These are phyloP conservation scores for Eurystomus glaucurus DNA, from an alignment of 2,797 vertebrate genomes.

Conservation along the genomic window DNA sequence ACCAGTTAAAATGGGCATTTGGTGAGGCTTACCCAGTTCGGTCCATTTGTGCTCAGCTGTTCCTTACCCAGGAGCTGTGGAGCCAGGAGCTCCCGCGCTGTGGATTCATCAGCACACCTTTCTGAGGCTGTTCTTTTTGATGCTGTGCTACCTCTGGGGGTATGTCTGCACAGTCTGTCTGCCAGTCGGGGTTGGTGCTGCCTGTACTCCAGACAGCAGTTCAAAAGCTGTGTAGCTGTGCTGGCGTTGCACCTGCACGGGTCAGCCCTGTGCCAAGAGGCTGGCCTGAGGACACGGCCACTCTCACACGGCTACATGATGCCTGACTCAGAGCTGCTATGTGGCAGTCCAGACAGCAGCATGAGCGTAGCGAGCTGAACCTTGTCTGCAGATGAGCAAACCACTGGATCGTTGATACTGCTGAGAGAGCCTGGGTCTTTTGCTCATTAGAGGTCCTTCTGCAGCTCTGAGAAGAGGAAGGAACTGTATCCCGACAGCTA, in stretches of 20 bases:
- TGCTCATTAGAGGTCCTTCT: not conserved
- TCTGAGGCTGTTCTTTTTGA: not conserved
- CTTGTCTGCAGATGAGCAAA: not conserved
- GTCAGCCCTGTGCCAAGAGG: not conserved
- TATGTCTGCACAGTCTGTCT: not conserved
- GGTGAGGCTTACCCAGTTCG: not conserved
- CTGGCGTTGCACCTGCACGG: not conserved
- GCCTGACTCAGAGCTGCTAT: not conserved
- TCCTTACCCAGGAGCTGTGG: not conserved
- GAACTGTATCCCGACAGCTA: not conserved
- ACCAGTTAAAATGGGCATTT: not conserved
- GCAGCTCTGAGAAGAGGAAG: not conserved
- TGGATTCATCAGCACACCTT: not conserved
- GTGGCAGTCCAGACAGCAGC: not conserved
- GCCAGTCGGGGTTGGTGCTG: not conserved
- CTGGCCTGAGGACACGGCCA: not conserved
- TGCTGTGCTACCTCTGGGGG: not conserved
- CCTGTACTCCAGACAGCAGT: not conserved
- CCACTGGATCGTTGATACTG: not conserved
- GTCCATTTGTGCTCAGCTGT: not conserved
- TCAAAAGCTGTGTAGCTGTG: not conserved
- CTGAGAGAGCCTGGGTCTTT: not conserved
- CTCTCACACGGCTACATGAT: rapidly evolving
- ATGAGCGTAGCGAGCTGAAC: not conserved
- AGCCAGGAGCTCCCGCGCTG: not conserved